Evolutionary conservation across 2,888 invertebrate species (phyloP), one percentile per base, ranked within the genome.

Genomic region (Ochropleura leucogaster): DNA sequence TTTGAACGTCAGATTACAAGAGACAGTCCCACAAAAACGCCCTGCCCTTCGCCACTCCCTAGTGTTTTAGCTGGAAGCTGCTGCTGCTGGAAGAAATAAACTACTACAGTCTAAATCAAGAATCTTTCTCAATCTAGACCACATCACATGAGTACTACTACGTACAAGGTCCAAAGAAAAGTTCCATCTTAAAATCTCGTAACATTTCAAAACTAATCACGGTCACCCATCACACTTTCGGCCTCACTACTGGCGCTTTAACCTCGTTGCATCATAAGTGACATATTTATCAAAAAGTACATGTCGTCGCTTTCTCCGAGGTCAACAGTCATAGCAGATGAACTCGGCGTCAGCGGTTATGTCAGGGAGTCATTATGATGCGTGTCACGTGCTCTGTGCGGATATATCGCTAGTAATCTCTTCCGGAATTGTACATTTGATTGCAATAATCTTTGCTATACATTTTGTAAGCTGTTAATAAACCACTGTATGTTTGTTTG

Each of bases 281-380:
- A 72, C 68, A 72, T 51, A 55, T 75, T 75, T 55, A 68, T 53
- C 66, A 77, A 73, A 74, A 77, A 77, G 64, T 51, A 75, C 62
- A 49, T 46, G 72, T 68, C 74, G 65, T 75, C 70, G 72, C 85
- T 85, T 85, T 85, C 85, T 74, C 84, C 42, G 79, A 82, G 86
- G 85, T 85, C 86, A 79, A 75, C 53, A 83, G 74, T 77, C 70
- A 78, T 67, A 59, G 67, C 75, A 79, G 79, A 83, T 67, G 81
- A 68, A 55, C 62, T 5, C 65, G 62, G 60, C 62, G 51, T 12
- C 42, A 47, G 18, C 8, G 18, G 68, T 82, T 82, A 73, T 46
- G 59, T 83, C 74, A 77, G 51, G 63, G 59, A 16, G 73, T 66
- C 79, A 77, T 77, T 66, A 79, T 63, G 72, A 51, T 14, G 42